Base-by-base conservation (phyloP, 2,113 vertebrate genomes). In the Mesembrinibis cayennensis region DNA sequence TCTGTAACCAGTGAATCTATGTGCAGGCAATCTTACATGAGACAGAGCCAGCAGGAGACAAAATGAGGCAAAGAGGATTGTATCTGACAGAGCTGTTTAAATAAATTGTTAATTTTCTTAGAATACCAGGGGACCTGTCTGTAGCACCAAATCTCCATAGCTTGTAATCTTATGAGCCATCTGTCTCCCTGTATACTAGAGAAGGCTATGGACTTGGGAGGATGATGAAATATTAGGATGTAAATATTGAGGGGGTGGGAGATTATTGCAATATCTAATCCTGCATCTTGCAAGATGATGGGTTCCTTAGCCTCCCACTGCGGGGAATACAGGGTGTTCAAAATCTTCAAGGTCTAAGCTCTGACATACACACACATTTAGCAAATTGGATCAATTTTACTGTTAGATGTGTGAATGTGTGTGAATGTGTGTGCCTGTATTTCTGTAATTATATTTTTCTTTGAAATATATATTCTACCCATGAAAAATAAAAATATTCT, bases 31-130 rank as follows among this genome's bases (percentile, higher is more conserved):
- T 85, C 94, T 86, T 93, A 50, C 61, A 36, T 16, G 27, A 97
- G 95, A 61, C 83, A 89, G 86, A 81, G 59, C 69, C 95, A 95
- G 90, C 94, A 86, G 97, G 96, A 92, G 89, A 90, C 90, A 93
- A 96, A 95, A 86, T 44, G 61, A 96, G 83, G 92, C 89, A 97
- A 96, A 97, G 96, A 97, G 86, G 94, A 97, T 95, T 96, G 89
- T 81, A 76, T 94, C 85, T 95, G 95, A 97, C 93, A 95, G 89
- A 96, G 94, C 95, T 96, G 89, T 95, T 97, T 89, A 97, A 97
- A 95, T 87, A 97, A 97, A 97, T 94, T 89, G 95, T 94, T 95
- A 95, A 97, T 97, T 97, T 95, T 96, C 94, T 96, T 91, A 93
- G 93, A 87, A 89, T 95, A 94, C 81, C 3, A 1, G n/a, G 83